phyloP scores from a whole-genome alignment of 2,113 vertebrate genomes.

The Murina feae region DNA sequence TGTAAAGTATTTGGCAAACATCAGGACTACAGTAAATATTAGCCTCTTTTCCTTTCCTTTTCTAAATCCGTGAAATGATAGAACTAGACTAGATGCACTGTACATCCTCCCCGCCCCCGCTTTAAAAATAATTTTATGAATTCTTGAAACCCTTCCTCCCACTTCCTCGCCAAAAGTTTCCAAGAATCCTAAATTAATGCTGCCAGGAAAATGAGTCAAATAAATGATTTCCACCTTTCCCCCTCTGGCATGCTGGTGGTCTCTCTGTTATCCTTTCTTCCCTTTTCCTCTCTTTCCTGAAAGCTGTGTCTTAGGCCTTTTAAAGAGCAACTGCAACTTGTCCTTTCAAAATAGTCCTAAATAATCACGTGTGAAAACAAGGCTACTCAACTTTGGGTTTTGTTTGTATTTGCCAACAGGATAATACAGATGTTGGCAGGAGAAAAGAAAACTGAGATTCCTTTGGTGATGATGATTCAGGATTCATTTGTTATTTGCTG shows the following conservation, averaged over 20 bases:
- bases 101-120: background rate
- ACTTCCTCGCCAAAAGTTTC: slow-evolving; percentile 55
- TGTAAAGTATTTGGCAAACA: background rate
- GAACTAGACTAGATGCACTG: background rate
- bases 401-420: background rate
- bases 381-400: background rate
- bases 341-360: background rate
- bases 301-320: background rate
- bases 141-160: slow-evolving; percentile 54
- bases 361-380: background rate
- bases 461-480: slow-evolving; percentile 6
- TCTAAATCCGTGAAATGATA: background rate
- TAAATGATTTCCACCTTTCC: slow-evolving; percentile 47
- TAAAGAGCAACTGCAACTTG: background rate
- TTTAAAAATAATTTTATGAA: slow-evolving; percentile 22
- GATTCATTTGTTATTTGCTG: background rate
- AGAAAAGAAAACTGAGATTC: background rate
- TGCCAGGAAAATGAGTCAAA: slow-evolving; percentile 57
- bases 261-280: background rate
- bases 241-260: background rate
- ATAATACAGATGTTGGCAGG: background rate
- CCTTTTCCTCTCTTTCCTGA: background rate
- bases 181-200: slow-evolving; percentile 56
- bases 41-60: background rate
- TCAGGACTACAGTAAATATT: background rate